Evolutionary conservation across 2,113 vertebrate genomes (phyloP).

Genomic region (Notechis scutatus): DNA sequence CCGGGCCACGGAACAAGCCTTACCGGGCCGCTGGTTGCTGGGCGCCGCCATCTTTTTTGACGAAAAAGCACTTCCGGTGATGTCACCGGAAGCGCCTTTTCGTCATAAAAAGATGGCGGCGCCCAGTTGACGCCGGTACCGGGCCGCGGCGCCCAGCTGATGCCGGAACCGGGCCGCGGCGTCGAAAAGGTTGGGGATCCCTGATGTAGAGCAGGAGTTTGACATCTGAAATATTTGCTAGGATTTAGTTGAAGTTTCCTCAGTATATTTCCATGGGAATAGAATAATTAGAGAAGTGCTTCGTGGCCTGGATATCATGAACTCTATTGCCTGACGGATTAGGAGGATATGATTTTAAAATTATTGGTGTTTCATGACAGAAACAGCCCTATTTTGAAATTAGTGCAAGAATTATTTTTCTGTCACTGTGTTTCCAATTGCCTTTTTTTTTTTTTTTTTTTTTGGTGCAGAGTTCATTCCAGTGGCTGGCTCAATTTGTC

Average conservation of each 20-base stretch:
- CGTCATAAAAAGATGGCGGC: too few relatives aligned
- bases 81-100: too few relatives aligned
- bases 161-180: too few relatives aligned
- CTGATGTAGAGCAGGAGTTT: neutral
- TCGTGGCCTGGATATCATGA: constrained; percentile 6
- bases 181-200: too few relatives aligned
- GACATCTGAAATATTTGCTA: neutral
- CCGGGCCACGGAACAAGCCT: too few relatives aligned
- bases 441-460: constrained; percentile 5
- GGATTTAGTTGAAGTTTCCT: neutral
- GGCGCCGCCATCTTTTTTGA: too few relatives aligned
- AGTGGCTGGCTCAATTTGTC: constrained; percentile 33
- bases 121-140: too few relatives aligned
- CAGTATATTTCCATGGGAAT: neutral
- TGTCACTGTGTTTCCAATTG: neutral
- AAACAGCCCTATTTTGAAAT: neutral
- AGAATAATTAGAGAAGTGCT: constrained; percentile 12
- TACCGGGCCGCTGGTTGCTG: too few relatives aligned
- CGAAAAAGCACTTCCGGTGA: too few relatives aligned
- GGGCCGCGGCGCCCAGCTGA: too few relatives aligned
- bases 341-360: neutral
- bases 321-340: constrained; percentile 2
- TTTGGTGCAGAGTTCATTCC: constrained; percentile 6
- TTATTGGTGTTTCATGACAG: constrained; percentile 20
- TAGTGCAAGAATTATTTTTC: constrained; percentile 16